Base-by-base conservation (phyloP, 2,888 invertebrate species). In the Protophormia terraenovae region DNA sequence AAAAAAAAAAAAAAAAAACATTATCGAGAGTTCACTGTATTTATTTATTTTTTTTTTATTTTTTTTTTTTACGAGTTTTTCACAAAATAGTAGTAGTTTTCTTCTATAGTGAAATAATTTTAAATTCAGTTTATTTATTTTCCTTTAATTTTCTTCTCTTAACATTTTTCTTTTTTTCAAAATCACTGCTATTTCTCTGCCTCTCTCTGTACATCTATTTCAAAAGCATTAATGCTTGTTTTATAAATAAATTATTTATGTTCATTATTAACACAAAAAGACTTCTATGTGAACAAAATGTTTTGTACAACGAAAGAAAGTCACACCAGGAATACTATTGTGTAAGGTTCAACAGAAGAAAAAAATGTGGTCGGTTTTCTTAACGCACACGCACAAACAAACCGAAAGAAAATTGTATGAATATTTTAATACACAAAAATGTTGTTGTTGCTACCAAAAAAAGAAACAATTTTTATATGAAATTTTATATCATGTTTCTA, bases 341-440 rank as follows among this genome's bases (percentile, higher is more conserved):
- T 88, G 89, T 88, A 89, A 89, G 89, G 88, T 88, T 88, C 85
- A 87, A n/a, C n/a, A n/a, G n/a, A n/a, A n/a, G 41, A 76, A 50
- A 64, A 35, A 58, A 47, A 62, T 32, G 32, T 22, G 45, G 12
- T 14, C 5, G 14, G 24, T 29, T 14, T 29, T 2, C n/a, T 14
- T 7, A 47, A 60, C 1, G 16, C 7, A n/a, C n/a, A 29, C 29
- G 5, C 29, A 29, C 60, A 45, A 12, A 45, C 22, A 69, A 27
- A 60, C 22, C 8, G 14, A 3, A 2, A 47, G 10, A 19, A 55
- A 55, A 27, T 12, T 27, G 7, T 47, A 19, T 47, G 19, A 16
- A 47, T 47, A 19, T 47, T 16, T 45, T 45, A 27, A 22, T 50
- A 50, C 38, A 8, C 14, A 41, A 12, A 41, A 41, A 41, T 41